These are phyloP conservation scores for Tor tambroides DNA, from an alignment of 2,113 vertebrate genomes.

Conservation along the genomic window DNA sequence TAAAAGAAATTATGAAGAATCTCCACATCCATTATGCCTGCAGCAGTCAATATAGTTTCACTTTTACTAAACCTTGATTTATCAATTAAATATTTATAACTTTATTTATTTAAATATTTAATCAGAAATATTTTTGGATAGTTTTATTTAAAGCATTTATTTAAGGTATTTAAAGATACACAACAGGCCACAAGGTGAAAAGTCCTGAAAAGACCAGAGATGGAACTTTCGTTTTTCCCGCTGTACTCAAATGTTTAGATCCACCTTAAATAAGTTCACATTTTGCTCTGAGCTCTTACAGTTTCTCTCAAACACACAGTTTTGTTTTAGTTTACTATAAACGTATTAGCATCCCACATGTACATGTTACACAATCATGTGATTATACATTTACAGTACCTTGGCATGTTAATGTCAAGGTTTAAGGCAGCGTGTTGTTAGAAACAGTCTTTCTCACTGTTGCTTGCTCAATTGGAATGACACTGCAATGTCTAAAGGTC, in stretches of 20 bases:
- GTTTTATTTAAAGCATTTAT: too few species aligned
- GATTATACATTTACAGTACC: not conserved
- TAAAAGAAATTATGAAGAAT: not conserved
- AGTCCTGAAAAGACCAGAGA: not conserved
- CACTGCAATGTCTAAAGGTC: conserved; percentile 3
- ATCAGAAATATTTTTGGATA: too few species aligned
- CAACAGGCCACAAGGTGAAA: not conserved
- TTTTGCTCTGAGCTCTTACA: not conserved
- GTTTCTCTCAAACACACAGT: not conserved
- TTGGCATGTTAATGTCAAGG: not conserved
- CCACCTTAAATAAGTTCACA: not conserved
- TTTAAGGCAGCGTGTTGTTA: not conserved
- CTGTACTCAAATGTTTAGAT: not conserved
- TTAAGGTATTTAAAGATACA: not conserved
- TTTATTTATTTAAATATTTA: too few species aligned
- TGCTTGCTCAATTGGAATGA: conserved; percentile 37
- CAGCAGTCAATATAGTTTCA: not conserved
- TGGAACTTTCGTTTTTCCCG: not conserved
- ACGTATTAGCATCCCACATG: not conserved
- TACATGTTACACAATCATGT: too few species aligned
- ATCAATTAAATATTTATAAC: too few species aligned
- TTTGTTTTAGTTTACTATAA: not conserved
- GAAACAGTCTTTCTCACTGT: conserved; percentile 25
- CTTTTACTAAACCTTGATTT: too few species aligned
- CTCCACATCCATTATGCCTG: not conserved